These are phyloP conservation scores for Belonocnema kinseyi DNA, from an alignment of 1,140 invertebrate genomes.

Conservation along the genomic window DNA sequence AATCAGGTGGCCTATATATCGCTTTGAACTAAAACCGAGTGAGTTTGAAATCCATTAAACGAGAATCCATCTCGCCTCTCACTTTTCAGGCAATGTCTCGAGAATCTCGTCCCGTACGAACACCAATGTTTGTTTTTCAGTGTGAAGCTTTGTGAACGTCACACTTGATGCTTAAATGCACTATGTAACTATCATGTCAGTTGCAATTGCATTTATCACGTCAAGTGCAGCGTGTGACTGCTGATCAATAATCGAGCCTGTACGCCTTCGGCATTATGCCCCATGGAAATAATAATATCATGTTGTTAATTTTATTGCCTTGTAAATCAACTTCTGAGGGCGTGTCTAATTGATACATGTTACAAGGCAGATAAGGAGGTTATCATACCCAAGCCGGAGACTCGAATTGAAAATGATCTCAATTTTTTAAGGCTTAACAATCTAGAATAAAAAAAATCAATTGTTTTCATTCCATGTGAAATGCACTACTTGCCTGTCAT, in stretches of 20 bases:
- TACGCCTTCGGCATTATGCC: not conserved
- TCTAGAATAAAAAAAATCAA: too few relatives aligned
- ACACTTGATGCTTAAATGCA: not conserved
- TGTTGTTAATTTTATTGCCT: not conserved
- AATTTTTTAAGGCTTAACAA: too few relatives aligned
- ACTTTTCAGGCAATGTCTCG: not conserved
- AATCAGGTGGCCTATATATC: not conserved
- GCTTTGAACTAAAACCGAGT: not conserved
- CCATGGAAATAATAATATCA: not conserved
- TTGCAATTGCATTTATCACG: constrained; percentile 28
- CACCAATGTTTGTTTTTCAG: not conserved
- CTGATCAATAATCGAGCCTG: constrained; percentile 14
- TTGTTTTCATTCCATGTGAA: too few relatives aligned
- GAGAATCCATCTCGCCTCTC: constrained; percentile 6
- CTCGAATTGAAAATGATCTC: too few relatives aligned
- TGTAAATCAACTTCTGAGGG: not conserved
- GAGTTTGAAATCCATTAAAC: too few relatives aligned
- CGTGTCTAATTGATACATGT: not conserved
- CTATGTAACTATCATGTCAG: constrained; percentile 17
- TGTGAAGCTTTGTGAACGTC: constrained; percentile 21
- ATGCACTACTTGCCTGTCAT: too few relatives aligned
- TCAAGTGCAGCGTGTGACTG: constrained; percentile 26
- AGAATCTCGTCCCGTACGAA: constrained; percentile 6
- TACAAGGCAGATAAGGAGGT: too few relatives aligned
- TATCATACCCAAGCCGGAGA: too few relatives aligned